These are phyloP conservation scores for Sminthurinus aureus DNA, from an alignment of 2,888 invertebrate species.

Conservation along the genomic window DNA sequence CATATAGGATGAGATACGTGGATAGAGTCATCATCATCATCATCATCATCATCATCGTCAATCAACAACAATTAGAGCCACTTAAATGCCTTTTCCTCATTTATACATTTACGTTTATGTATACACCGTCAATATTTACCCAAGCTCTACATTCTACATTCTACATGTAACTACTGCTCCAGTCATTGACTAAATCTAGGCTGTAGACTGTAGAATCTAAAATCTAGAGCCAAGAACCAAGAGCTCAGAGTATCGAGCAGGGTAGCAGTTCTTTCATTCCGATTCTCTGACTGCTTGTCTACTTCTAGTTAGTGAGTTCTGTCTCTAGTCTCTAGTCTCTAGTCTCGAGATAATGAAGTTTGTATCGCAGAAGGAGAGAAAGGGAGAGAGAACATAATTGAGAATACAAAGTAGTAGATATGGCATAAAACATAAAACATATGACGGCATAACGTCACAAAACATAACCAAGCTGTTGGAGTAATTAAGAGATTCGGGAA, in stretches of 20 bases:
- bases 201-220: too few relatives aligned
- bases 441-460: not conserved
- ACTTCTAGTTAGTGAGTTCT: too few relatives aligned
- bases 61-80: constrained; percentile 28
- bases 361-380: not conserved
- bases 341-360: not conserved
- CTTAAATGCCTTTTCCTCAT: constrained; percentile 21
- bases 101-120: constrained; percentile 12
- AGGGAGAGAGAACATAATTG: not conserved
- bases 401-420: too few relatives aligned
- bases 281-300: not conserved
- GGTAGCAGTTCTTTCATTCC: too few relatives aligned
- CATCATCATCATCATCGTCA: constrained; percentile 12
- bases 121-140: constrained; percentile 34
- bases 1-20: too few relatives aligned
- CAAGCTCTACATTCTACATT: not conserved
- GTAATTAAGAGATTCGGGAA: constrained; percentile 29
- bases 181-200: too few relatives aligned
- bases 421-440: too few relatives aligned
- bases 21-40: too few relatives aligned
- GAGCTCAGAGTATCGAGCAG: not conserved
- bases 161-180: too few relatives aligned
- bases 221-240: too few relatives aligned
- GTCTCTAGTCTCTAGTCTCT: not conserved
- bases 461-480: constrained; percentile 22